Percentiles rank a stretch among this genome's conserved stretches.
Evolutionary conservation across 1,140 invertebrate genomes (phyloP).

Genomic region (Eumaeus atala): DNA sequence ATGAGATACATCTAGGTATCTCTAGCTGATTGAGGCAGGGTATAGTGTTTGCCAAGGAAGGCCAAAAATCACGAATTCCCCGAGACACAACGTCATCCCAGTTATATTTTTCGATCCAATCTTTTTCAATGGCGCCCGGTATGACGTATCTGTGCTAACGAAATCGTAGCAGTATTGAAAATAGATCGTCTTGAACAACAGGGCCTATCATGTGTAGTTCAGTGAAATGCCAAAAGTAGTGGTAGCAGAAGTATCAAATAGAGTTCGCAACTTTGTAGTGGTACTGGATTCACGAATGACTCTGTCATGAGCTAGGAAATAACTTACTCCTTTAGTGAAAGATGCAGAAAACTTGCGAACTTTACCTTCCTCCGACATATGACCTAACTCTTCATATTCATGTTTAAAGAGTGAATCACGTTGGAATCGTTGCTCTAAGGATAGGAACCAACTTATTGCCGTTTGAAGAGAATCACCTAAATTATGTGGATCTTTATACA

Average conservation of each 20-base stretch:
- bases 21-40: conserved; percentile 20
- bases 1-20: conserved; percentile 23
- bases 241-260: too few relatives aligned
- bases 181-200: conserved; percentile 50
- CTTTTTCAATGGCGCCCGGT: conserved; percentile 40
- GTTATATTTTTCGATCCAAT: conserved; percentile 31
- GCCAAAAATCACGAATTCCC: conserved; percentile 8
- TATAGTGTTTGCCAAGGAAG: conserved; percentile 13
- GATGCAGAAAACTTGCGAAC: conserved; percentile 10
- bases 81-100: conserved; percentile 31
- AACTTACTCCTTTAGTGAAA: conserved; percentile 16
- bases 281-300: conserved; percentile 16
- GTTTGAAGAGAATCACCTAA: conserved; percentile 28
- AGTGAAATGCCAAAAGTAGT: neutral
- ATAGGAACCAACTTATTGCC: conserved; percentile 27
- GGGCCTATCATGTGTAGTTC: conserved; percentile 31
- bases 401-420: conserved; percentile 25
- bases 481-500: conserved; percentile 16
- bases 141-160: conserved; percentile 36
- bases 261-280: neutral
- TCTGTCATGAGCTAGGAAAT: conserved; percentile 35
- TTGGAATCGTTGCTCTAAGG: conserved; percentile 24
- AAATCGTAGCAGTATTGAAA: conserved; percentile 41
- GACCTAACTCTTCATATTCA: conserved; percentile 49
- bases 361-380: too few relatives aligned